Evolutionary conservation across 2,113 vertebrate genomes (phyloP).

Genomic region (Lipophrys pholis): DNA sequence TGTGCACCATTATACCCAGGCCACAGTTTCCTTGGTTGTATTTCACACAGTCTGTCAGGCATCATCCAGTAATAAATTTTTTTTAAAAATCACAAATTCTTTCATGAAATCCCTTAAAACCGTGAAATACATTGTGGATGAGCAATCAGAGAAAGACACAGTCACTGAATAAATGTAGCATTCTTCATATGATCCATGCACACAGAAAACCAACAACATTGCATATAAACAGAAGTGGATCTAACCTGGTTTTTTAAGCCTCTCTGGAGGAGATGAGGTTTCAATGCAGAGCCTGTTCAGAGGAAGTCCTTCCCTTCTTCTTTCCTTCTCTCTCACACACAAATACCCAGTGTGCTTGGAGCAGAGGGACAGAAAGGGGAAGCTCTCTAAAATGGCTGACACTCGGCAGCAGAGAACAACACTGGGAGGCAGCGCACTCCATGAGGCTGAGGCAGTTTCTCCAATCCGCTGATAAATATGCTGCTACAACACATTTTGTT

Average conservation of each 20-base stretch:
- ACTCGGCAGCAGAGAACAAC: conserved; percentile 74
- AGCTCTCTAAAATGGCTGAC: conserved; percentile 82
- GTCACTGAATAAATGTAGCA: neutral
- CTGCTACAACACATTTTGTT: conserved; percentile 25
- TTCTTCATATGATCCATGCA: conserved; percentile 37
- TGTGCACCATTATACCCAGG: conserved; percentile 34
- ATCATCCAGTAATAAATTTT: conserved; percentile 1
- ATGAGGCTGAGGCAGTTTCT: conserved; percentile 51
- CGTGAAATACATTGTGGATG: neutral
- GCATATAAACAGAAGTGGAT: conserved; percentile 46
- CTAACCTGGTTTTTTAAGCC: conserved; percentile 52
- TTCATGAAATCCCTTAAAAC: neutral
- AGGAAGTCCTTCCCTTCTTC: conserved; percentile 67
- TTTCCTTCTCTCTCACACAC: conserved; percentile 59
- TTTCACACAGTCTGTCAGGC: conserved; percentile 15
- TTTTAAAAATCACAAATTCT: neutral
- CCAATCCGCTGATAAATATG: conserved; percentile 44
- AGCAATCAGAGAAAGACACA: conserved; percentile 16
- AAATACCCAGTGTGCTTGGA: conserved; percentile 67
- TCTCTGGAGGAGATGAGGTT: conserved; percentile 60
- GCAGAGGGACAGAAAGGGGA: conserved; percentile 74
- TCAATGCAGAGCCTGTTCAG: conserved; percentile 59
- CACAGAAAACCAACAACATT: conserved; percentile 26
- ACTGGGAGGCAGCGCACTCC: conserved; percentile 59
- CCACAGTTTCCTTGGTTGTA: conserved; percentile 10